Evolutionary conservation across 1,140 invertebrate species (phyloP).

Genomic region (Drosophila sp.): DNA sequence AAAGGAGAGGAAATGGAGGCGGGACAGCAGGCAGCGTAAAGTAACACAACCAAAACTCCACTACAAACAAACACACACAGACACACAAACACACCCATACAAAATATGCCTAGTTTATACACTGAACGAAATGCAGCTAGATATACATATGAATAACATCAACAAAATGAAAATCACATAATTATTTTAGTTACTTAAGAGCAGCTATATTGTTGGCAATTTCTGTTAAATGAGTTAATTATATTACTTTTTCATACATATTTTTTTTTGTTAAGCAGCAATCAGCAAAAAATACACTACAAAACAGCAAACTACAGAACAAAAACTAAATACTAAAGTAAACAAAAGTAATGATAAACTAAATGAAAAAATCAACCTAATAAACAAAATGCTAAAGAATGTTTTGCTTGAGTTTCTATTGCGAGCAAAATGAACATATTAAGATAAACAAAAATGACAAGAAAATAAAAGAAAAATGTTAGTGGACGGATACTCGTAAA

Average conservation of each 20-base stretch:
- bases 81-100: slow-evolving; percentile 37
- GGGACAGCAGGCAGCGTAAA: slow-evolving; percentile 9
- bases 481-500: slow-evolving; percentile 57
- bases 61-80: slow-evolving; percentile 32
- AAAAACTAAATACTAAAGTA: slow-evolving; percentile 54
- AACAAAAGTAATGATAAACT: slow-evolving; percentile 22
- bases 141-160: slow-evolving; percentile 28
- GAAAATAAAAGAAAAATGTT: slow-evolving; percentile 42
- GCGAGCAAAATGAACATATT: slow-evolving; percentile 46
- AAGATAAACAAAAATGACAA: slow-evolving; percentile 43
- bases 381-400: slow-evolving; percentile 59
- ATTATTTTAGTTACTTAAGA: slow-evolving; percentile 68
- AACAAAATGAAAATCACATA: slow-evolving; percentile 40
- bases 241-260: slow-evolving; percentile 41
- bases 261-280: slow-evolving; percentile 38
- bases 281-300: slow-evolving; percentile 43
- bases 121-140: slow-evolving; percentile 61
- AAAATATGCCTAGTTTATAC: slow-evolving; percentile 46
- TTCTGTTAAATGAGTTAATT: slow-evolving; percentile 72
- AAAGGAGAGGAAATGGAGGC: neutral
- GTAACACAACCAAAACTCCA: slow-evolving; percentile 45
- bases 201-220: slow-evolving; percentile 52
- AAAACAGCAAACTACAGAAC: slow-evolving; percentile 68
- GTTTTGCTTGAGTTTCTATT: slow-evolving; percentile 59
- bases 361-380: slow-evolving; percentile 38